These are phyloP conservation scores for Zoanthus gigantus DNA, from an alignment of 92 coral and sea anemone genomes.

Conservation along the genomic window DNA sequence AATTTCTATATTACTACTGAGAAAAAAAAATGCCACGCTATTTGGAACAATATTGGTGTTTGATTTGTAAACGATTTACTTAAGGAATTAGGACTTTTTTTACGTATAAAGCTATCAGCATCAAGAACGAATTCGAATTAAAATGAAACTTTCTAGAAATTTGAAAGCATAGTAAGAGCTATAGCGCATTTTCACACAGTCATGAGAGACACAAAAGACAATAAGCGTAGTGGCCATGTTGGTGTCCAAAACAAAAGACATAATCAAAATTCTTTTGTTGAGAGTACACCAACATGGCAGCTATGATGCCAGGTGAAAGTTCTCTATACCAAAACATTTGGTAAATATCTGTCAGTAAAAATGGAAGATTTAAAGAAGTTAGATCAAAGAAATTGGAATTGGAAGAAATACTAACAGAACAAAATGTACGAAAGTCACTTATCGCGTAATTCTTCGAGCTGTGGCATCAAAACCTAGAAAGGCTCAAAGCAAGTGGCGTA, in stretches of 20 bases:
- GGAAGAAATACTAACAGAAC: conserved; percentile 7
- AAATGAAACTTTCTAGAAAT: conserved; percentile 18
- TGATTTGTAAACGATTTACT: conserved; percentile 42
- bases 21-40: conserved; percentile 12
- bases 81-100: conserved; percentile 19
- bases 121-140: conserved; percentile 32
- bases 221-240: no score
- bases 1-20: conserved; percentile 29
- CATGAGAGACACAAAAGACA: no score
- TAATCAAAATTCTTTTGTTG: no score
- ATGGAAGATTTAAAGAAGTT: conserved; percentile 43
- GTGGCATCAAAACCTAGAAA: conserved; percentile 44
- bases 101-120: conserved; percentile 6
- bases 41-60: conserved; percentile 22
- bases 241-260: no score
- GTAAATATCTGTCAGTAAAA: conserved; percentile 47
- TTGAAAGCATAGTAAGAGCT: conserved; percentile 32
- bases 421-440: conserved; percentile 43
- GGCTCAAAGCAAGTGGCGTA: conserved; percentile 32
- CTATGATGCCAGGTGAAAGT: no score
- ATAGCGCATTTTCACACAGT: conserved; percentile 1
- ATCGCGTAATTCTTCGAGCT: conserved; percentile 10
- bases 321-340: neutral
- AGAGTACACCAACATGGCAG: no score
- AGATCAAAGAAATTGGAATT: conserved; percentile 1